Conservation (phyloP, 2,888 invertebrate species). For the Diabrotica balteata region DNA sequence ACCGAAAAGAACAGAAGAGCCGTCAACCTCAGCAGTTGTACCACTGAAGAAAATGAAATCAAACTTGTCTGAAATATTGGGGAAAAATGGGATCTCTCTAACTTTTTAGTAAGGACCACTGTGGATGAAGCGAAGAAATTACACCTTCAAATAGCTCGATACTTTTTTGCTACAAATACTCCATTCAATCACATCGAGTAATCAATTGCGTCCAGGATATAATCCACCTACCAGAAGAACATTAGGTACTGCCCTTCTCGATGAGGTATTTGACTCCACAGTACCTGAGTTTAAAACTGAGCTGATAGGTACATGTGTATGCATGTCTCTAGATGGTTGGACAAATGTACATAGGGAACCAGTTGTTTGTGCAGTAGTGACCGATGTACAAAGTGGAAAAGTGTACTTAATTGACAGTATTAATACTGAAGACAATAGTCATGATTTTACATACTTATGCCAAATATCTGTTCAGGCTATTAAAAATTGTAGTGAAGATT, state of each 20-base stretch:
- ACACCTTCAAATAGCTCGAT: conserved; percentile 6
- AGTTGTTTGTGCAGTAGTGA: too few species aligned
- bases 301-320: conserved; percentile 4
- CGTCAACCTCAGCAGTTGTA: too few species aligned
- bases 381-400: too few species aligned
- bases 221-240: conserved; percentile 12
- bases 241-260: conserved; percentile 15
- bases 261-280: conserved; percentile 16
- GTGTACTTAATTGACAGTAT: too few species aligned
- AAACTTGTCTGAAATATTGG: too few species aligned
- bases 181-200: conserved; percentile 2
- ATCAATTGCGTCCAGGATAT: conserved; percentile 15
- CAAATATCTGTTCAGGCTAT: too few species aligned
- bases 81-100: neutral
- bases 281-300: conserved; percentile 4
- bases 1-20: too few species aligned
- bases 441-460: too few species aligned
- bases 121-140: neutral
- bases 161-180: conserved; percentile 9
- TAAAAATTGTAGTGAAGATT: too few species aligned
- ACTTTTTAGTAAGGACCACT: neutral
- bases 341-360: neutral
- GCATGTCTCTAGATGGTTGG: conserved; percentile 4
- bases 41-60: too few species aligned
- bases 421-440: too few species aligned